Percentiles rank a stretch among this genome's conserved stretches.
Evolutionary conservation across 2,797 vertebrate genomes (phyloP).

Genomic region (Champsocephalus gunnari): DNA sequence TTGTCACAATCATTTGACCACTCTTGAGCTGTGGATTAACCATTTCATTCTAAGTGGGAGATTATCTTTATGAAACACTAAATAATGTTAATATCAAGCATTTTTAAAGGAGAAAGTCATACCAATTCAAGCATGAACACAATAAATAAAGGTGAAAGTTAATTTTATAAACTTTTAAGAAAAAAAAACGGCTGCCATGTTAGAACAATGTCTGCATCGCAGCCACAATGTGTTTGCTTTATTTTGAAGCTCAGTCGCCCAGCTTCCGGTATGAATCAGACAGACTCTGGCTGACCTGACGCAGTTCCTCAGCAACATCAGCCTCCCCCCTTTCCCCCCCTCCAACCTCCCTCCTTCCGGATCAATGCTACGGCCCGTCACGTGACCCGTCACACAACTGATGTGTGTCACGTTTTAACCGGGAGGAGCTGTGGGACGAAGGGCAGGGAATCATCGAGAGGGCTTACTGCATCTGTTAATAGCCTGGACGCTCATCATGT

Average conservation of each 20-base stretch:
- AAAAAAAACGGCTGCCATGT: no score
- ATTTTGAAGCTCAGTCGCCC: conserved; percentile 52
- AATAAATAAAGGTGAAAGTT: no score
- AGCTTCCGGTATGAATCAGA: conserved; percentile 41
- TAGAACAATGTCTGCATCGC: not conserved
- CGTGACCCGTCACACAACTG: conserved; percentile 86
- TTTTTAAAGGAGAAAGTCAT: no score
- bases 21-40: no score
- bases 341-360: conserved; percentile 78
- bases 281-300: conserved; percentile 62
- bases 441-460: conserved; percentile 66
- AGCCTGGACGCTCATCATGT: conserved; percentile 24
- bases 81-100: no score
- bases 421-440: conserved; percentile 73
- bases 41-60: no score
- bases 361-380: conserved; percentile 80
- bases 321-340: conserved; percentile 69
- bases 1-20: no score
- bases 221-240: conserved; percentile 9
- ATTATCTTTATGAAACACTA: no score
- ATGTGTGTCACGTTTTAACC: conserved; percentile 82
- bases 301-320: conserved; percentile 75
- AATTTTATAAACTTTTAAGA: no score
- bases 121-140: no score
- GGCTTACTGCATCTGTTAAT: conserved; percentile 62